A percentile compares a stretch with the other conserved stretches of the same genome.
These are phyloP conservation scores for Anthophora plumipes DNA, from an alignment of 2,888 invertebrate genomes.

Conservation along the genomic window DNA sequence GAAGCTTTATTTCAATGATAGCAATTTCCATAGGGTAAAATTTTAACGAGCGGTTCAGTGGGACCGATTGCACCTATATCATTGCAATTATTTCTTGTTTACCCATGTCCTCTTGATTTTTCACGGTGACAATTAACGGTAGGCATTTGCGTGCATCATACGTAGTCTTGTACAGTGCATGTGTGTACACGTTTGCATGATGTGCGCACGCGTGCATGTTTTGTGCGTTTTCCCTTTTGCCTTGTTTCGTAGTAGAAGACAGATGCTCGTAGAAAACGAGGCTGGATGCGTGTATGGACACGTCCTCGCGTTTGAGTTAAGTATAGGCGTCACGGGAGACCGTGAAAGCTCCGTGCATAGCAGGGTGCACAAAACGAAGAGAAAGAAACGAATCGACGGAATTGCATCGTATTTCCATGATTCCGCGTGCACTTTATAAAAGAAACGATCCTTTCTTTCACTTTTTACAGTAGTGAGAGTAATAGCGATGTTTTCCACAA, in stretches of 20 bases:
- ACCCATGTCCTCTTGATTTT: background rate
- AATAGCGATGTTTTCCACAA: background rate
- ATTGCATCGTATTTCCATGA: conserved; percentile 40
- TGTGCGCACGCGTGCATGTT: background rate
- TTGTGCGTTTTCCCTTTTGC: conserved; percentile 23
- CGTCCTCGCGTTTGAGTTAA: conserved; percentile 26
- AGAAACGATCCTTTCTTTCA: conserved; percentile 20
- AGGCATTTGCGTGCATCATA: background rate
- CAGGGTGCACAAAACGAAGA: background rate
- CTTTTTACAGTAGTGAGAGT: background rate
- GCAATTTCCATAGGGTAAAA: no score
- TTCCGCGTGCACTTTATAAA: conserved; percentile 63
- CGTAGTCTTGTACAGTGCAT: background rate
- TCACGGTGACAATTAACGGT: conserved; percentile 14
- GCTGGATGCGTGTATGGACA: background rate
- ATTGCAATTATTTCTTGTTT: background rate
- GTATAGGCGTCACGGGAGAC: conserved; percentile 9
- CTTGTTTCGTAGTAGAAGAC: conserved; percentile 18
- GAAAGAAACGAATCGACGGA: conserved; percentile 6
- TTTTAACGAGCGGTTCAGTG: no score
- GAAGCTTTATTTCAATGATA: no score
- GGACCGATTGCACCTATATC: background rate
- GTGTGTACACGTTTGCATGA: background rate
- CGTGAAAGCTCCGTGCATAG: conserved; percentile 31
- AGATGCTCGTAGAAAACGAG: background rate